These are phyloP conservation scores for Trididemnum clinides DNA, from an alignment of 23 tunicate species.

Conservation along the genomic window DNA sequence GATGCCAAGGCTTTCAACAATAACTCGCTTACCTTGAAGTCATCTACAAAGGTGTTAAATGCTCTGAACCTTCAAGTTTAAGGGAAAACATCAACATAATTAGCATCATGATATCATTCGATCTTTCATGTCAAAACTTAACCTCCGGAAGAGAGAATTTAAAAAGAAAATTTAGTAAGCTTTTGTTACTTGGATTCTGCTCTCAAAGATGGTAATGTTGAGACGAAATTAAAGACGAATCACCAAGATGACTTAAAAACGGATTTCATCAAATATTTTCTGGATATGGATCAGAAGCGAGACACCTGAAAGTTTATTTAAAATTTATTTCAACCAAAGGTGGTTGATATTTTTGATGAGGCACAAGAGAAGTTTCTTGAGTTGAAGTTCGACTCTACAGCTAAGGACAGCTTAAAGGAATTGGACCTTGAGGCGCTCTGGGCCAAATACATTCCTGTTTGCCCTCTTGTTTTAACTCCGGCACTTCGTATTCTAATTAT, in stretches of 20 bases:
- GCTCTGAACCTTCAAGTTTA: slow-evolving; percentile 40
- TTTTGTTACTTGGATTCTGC: slow-evolving; percentile 48
- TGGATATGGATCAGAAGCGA: slow-evolving; percentile 22
- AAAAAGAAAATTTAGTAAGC: slow-evolving; percentile 43
- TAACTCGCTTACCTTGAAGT: slow-evolving; percentile 43
- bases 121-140: slow-evolving; percentile 37
- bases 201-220: slow-evolving; percentile 14
- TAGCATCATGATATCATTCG: slow-evolving; percentile 29
- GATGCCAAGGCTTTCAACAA: slow-evolving; percentile 43
- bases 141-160: slow-evolving; percentile 45
- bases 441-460: slow-evolving; percentile 45
- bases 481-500: slow-evolving; percentile 35
- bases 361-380: slow-evolving; percentile 42
- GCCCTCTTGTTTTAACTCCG: slow-evolving; percentile 30
- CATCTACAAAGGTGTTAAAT: slow-evolving; percentile 40
- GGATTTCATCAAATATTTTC: slow-evolving; percentile 41
- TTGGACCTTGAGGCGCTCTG: slow-evolving; percentile 43
- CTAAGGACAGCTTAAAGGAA: slow-evolving; percentile 26
- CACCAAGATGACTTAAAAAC: slow-evolving; percentile 24
- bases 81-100: slow-evolving; percentile 43
- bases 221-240: slow-evolving; percentile 30
- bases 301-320: slow-evolving; percentile 39
- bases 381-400: slow-evolving; percentile 42
- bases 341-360: slow-evolving; percentile 32
- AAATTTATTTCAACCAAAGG: slow-evolving; percentile 32